Evolutionary conservation across 1,140 invertebrate genomes (phyloP), one percentile per base, ranked within the genome.

Genomic region (Teleogryllus occipitalis): DNA sequence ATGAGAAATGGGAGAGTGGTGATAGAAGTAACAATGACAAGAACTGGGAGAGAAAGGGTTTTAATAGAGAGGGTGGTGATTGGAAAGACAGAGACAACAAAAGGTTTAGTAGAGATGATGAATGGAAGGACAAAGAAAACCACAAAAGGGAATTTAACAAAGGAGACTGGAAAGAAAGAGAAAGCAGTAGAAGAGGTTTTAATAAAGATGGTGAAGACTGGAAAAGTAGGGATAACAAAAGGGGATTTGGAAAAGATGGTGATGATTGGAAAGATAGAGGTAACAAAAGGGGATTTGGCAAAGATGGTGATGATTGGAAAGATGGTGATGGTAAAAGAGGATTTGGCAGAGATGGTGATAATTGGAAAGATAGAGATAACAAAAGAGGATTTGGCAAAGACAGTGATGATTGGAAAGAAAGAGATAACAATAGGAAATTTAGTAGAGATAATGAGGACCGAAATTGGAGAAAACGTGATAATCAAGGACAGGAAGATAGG

Each of bases 391-490:
- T n/a, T 10, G 21, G 21, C 10, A 22, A 7, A 39, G 27, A 47
- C 73, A 22, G 49, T 54, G 73, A 76, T 76, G 78, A 81, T 54
- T 27, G 47, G 22, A 65, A 22, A n/a, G 72, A 47, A 22, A 27
- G 74, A 78, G 76, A 76, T 81, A 72, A 72, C 73, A 48, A 73
- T 14, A 82, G 75, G 75, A 80, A 81, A 49, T 83, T 77, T 75
- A 78, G 78, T 27, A 82, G 76, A 82, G 65, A 82, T 2, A 49
- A 74, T 15, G 79, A 74, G 15, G 79, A 72, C 15, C 81, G 83
- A 75, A 77, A 79, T 27, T 79, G 72, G 15, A 80, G 81, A 10
- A 80, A 82, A 79, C 81, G 78, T 14, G 84, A 80, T 75, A 82
- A 82, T 72, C 81, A 15, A 81, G 78, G 72, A 7, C 75, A 27